phyloP scores from a whole-genome alignment of 2,797 vertebrate genomes.

The Rhinatrema bivittatum region DNA sequence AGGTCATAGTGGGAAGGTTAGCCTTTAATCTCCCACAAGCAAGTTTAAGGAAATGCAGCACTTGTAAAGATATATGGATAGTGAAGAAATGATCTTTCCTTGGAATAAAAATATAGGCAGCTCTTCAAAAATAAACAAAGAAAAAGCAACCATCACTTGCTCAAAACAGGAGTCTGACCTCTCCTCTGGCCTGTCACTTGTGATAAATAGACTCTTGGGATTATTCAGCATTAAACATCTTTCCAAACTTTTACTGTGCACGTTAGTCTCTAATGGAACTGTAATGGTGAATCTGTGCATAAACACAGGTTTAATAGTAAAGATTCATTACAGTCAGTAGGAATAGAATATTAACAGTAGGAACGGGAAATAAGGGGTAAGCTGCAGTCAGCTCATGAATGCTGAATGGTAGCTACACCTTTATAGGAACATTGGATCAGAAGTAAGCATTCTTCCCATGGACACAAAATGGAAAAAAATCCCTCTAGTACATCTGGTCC shows the following conservation, averaged over 20 bases:
- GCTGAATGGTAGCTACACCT: no score
- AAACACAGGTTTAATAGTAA: slow-evolving; percentile 40
- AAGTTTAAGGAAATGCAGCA: slow-evolving; percentile 7
- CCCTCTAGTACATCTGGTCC: no score
- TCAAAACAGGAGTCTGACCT: slow-evolving; percentile 19
- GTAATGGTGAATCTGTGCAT: slow-evolving; percentile 32
- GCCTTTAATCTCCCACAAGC: slow-evolving; percentile 20
- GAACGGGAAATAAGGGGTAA: no score
- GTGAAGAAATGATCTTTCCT: slow-evolving; percentile 22
- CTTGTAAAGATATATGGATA: slow-evolving; percentile 23
- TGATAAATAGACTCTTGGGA: slow-evolving; percentile 36
- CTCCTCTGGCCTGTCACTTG: slow-evolving; percentile 30
- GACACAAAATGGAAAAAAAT: no score
- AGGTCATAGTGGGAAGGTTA: slow-evolving; percentile 16
- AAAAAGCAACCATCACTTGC: slow-evolving; percentile 32
- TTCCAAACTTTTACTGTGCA: slow-evolving; percentile 36
- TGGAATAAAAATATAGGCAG: slow-evolving; percentile 37
- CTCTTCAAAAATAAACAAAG: slow-evolving; percentile 38
- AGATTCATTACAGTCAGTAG: slow-evolving; percentile 37
- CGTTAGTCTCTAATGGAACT: slow-evolving; percentile 26
- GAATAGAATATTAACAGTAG: no score
- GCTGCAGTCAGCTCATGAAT: no score
- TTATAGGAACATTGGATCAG: no score
- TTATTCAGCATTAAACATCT: slow-evolving; percentile 34
- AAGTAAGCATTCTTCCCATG: no score